Percentiles rank a stretch among this genome's conserved stretches.
Evolutionary conservation across 2,113 vertebrate genomes (phyloP).

Genomic region (Notothenia rossii): DNA sequence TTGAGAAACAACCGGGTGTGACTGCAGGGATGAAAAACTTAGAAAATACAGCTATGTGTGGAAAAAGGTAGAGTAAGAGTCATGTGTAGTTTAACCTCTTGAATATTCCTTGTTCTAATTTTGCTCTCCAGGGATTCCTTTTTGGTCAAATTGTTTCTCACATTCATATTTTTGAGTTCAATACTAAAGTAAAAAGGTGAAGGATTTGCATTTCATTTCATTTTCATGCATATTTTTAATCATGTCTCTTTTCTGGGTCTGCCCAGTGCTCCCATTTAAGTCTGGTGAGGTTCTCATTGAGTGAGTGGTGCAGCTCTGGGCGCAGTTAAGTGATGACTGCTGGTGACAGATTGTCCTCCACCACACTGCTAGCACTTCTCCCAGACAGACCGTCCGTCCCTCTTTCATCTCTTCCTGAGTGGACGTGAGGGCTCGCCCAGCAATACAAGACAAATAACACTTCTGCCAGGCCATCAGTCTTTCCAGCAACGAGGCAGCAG

Average conservation of each 20-base stretch:
- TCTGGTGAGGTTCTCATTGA: conserved; percentile 66
- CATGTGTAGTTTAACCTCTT: background rate
- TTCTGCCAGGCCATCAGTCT: conserved; percentile 72
- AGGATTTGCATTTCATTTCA: conserved; percentile 76
- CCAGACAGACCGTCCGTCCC: conserved; percentile 70
- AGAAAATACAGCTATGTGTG: background rate
- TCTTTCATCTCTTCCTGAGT: conserved; percentile 78
- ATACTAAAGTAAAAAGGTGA: conserved; percentile 45
- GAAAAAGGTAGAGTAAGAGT: background rate
- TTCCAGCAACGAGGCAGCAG: conserved; percentile 62
- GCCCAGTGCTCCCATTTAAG: conserved; percentile 68
- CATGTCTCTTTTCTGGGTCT: conserved; percentile 58
- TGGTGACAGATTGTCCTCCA: conserved; percentile 77
- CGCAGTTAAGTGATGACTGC: conserved; percentile 79
- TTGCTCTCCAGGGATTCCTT: background rate
- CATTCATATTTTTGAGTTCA: conserved; percentile 26
- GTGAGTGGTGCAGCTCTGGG: conserved; percentile 72
- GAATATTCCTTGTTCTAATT: background rate
- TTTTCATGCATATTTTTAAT: conserved; percentile 78
- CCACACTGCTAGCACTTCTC: conserved; percentile 68
- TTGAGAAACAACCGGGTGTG: background rate
- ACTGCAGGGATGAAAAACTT: conserved; percentile 18
- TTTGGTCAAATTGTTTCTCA: conserved; percentile 16
- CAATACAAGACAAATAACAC: conserved; percentile 77
- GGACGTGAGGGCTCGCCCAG: conserved; percentile 76